phyloP scores from a whole-genome alignment of 2,797 vertebrate species.

The Momotus momota region DNA sequence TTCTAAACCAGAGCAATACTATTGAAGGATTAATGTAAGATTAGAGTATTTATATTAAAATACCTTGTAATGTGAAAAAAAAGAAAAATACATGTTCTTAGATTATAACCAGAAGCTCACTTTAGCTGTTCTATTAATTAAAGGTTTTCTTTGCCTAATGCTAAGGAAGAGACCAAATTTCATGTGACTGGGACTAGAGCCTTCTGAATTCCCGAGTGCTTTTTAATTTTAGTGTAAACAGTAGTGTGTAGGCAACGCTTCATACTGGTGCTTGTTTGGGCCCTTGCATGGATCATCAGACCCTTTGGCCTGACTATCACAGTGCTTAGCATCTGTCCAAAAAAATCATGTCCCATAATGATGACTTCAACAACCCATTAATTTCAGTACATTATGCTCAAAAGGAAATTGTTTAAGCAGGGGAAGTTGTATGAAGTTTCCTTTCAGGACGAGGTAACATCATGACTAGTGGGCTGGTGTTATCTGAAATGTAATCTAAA shows the following conservation, averaged over 20 bases:
- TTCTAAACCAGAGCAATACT: constrained; percentile 1
- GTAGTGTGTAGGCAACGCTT: not conserved
- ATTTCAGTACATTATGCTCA: not conserved
- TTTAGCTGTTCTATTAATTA: constrained; percentile 40
- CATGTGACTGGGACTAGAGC: not conserved
- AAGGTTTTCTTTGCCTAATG: constrained; percentile 17
- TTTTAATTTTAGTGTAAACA: not conserved
- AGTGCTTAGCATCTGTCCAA: not conserved
- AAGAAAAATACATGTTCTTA: constrained; percentile 16
- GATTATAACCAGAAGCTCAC: not conserved
- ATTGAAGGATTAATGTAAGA: constrained; percentile 59
- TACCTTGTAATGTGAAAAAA: constrained; percentile 21
- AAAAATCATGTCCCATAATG: not conserved
- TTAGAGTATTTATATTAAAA: constrained; percentile 43
- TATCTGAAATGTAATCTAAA: not conserved
- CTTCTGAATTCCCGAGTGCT: not conserved
- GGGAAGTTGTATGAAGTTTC: not conserved
- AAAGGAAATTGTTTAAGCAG: not conserved
- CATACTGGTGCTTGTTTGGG: not conserved
- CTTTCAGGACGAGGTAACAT: not conserved
- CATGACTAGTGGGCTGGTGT: not conserved
- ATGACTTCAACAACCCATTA: not conserved
- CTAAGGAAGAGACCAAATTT: constrained; percentile 25
- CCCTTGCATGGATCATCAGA: not conserved
- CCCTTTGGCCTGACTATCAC: not conserved